Percentiles rank a stretch among this genome's conserved stretches.
phyloP scores from a whole-genome alignment of 2,888 invertebrate genomes.

The Apoda limacodes region DNA sequence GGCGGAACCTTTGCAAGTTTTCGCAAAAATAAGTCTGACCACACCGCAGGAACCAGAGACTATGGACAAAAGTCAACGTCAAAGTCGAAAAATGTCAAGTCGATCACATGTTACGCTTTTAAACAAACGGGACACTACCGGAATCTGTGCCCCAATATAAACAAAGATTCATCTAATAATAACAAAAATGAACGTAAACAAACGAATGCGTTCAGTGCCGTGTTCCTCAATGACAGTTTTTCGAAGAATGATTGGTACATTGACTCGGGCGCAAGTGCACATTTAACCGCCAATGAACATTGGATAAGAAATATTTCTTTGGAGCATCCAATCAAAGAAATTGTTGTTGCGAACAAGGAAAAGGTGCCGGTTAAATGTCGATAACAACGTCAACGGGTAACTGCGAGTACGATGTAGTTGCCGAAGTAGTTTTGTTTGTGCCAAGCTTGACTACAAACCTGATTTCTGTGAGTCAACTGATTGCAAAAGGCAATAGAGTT shows the following conservation, averaged over 20 bases:
- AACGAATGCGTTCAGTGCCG: conserved; percentile 21
- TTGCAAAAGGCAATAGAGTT: conserved; percentile 21
- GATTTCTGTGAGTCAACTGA: conserved; percentile 16
- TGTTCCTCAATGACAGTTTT: conserved; percentile 21
- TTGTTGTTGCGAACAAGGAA: conserved; percentile 15
- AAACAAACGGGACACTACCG: conserved; percentile 21
- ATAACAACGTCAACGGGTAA: conserved; percentile 10
- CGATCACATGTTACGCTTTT: conserved; percentile 17
- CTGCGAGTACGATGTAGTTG: conserved; percentile 14
- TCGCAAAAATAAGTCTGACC: conserved; percentile 16
- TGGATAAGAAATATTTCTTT: conserved; percentile 12
- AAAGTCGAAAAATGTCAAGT: conserved; percentile 12
- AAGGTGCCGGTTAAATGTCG: conserved; percentile 12
- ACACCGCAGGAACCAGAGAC: conserved; percentile 14
- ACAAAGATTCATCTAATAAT: conserved; percentile 12
- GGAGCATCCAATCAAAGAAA: conserved; percentile 9
- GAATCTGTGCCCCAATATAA: conserved; percentile 17
- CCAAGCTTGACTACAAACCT: conserved; percentile 16
- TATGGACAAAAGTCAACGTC: conserved; percentile 17
- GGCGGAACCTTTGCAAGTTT: conserved; percentile 18
- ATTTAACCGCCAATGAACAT: conserved; percentile 13
- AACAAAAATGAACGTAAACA: conserved; percentile 15
- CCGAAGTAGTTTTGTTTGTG: conserved; percentile 16
- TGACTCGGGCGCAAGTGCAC: conserved; percentile 22
- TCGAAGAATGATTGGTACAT: conserved; percentile 21